Evolutionary conservation across 2,888 invertebrate genomes (phyloP), one percentile per base, ranked within the genome.

Genomic region (Didymodactylos carnosus): DNA sequence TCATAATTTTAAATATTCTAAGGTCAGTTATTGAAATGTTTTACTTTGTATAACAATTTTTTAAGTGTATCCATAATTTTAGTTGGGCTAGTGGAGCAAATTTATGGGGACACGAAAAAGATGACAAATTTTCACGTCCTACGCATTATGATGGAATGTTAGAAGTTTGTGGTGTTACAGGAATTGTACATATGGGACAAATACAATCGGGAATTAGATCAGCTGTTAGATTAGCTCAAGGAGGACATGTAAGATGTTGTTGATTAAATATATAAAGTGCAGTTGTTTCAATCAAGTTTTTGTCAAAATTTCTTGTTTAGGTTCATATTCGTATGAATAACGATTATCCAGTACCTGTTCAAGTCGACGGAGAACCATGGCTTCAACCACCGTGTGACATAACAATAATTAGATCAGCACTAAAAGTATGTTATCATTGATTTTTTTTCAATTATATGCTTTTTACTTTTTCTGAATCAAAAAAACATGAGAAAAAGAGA

Each of bases 21-120:
- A n/a, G n/a, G n/a, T n/a, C n/a, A n/a, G n/a, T n/a, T n/a, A n/a
- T n/a, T n/a, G n/a, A n/a, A n/a, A n/a, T n/a, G n/a, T n/a, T n/a
- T n/a, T n/a, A n/a, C n/a, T n/a, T n/a, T n/a, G n/a, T n/a, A n/a
- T n/a, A n/a, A n/a, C n/a, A n/a, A n/a, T n/a, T n/a, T n/a, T n/a
- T n/a, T n/a, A n/a, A n/a, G n/a, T n/a, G n/a, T n/a, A n/a, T n/a
- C n/a, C n/a, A n/a, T n/a, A n/a, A n/a, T n/a, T n/a, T n/a, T 81
- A 95, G 95, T 86, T 98, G 98, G 98, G 98, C 95, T 77, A 94
- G 94, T 73, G 98, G 98, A 77, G 95, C 98, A 62, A 99, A 98
- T 79, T 95, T 97, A 13, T 99, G 98, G 98, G 98, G 98, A 77
- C 92, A 92, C 5, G 95, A 97, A 84, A 93, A 92, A 84, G 98